Percentiles rank a stretch among this genome's conserved stretches.
These are phyloP conservation scores for Crocodylus rhombifer DNA, from an alignment of 2,797 vertebrate genomes.

Conservation along the genomic window DNA sequence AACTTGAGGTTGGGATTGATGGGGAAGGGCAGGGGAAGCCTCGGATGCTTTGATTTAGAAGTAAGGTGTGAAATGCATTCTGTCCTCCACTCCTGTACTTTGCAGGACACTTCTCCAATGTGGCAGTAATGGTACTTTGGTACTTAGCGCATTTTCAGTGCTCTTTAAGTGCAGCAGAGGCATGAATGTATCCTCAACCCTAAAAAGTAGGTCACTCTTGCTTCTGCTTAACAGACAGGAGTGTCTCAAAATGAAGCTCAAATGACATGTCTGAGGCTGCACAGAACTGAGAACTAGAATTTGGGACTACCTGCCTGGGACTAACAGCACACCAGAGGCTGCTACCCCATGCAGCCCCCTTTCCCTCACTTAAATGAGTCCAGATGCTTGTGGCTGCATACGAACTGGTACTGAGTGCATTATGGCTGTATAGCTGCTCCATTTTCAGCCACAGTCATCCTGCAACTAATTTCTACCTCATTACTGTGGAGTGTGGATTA, in stretches of 20 bases:
- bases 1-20: not conserved
- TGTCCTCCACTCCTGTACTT: rapidly evolving
- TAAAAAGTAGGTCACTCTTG: not conserved
- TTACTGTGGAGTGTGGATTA: not conserved
- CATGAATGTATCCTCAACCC: not conserved
- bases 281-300: not conserved
- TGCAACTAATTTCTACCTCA: not conserved
- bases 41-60: not conserved
- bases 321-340: rapidly evolving
- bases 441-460: not conserved
- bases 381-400: not conserved
- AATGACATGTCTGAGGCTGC: not conserved
- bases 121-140: rapidly evolving
- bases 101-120: not conserved
- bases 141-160: not conserved
- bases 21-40: not conserved
- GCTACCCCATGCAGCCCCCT: rapidly evolving
- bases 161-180: not conserved
- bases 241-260: not conserved
- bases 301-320: not conserved
- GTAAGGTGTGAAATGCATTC: not conserved
- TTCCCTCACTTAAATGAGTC: not conserved
- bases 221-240: not conserved
- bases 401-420: not conserved
- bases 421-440: not conserved